Conservation (phyloP, 2,888 invertebrate species). For the Xylota sylvarum region DNA sequence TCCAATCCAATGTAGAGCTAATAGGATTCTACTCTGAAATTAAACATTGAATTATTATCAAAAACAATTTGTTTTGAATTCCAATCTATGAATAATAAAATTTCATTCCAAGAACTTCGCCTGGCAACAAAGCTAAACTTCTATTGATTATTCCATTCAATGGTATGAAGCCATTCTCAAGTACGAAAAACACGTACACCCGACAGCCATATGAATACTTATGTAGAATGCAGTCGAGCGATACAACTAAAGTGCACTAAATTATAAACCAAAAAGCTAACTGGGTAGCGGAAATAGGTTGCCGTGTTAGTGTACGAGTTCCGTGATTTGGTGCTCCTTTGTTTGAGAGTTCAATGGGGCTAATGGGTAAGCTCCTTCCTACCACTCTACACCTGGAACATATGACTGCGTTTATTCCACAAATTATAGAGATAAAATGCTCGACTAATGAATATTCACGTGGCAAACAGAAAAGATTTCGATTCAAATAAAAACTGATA, state of each 20-base stretch:
- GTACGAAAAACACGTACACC: constrained; percentile 20
- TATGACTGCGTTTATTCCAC: not conserved
- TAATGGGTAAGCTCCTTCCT: not conserved
- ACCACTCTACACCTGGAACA: not conserved
- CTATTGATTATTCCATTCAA: constrained; percentile 21
- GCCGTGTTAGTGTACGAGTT: not conserved
- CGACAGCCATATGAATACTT: not conserved
- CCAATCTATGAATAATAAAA: not conserved
- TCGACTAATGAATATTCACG: not conserved
- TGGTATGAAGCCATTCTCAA: not conserved
- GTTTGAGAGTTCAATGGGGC: not conserved
- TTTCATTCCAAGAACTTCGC: constrained; percentile 4
- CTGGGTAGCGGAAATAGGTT: constrained; percentile 13
- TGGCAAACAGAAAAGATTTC: not conserved
- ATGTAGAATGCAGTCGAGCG: constrained; percentile 17
- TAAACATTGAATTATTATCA: not conserved
- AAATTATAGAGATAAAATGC: constrained; percentile 2
- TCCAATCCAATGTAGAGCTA: too few species aligned
- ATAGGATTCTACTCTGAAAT: too few species aligned
- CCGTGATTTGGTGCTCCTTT: not conserved
- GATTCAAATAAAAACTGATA: not conserved
- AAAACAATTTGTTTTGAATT: not conserved
- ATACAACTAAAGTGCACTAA: constrained; percentile 26
- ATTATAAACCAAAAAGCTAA: constrained; percentile 13
- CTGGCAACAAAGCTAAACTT: not conserved